A percentile compares a stretch with the other conserved stretches of the same genome.
phyloP scores from a whole-genome alignment of 2,113 vertebrate genomes.

The Gulo gulo region DNA sequence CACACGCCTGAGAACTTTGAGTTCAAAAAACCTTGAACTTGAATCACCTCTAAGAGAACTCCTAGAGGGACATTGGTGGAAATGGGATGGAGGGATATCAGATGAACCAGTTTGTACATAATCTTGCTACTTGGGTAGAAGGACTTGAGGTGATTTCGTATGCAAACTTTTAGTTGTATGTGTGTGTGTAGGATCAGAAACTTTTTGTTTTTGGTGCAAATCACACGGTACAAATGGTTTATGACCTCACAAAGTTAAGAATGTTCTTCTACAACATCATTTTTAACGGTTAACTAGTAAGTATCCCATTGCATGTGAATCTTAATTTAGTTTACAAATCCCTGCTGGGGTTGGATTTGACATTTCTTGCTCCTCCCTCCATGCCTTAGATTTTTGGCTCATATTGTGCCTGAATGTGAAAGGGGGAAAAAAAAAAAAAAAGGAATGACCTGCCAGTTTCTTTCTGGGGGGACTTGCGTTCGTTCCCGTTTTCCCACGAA shows the following conservation, averaged over 20 bases:
- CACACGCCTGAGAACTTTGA: not conserved
- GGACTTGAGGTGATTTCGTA: not conserved
- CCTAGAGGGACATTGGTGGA: not conserved
- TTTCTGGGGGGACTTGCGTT: not conserved
- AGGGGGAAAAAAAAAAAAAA: not conserved
- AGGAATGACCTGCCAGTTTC: not conserved
- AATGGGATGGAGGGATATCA: not conserved
- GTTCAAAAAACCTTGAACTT: not conserved
- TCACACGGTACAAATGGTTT: not conserved
- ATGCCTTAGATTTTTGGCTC: not conserved
- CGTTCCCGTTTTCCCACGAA: not conserved
- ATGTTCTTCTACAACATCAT: not conserved
- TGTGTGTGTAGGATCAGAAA: not conserved
- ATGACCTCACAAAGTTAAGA: not conserved
- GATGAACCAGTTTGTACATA: not conserved
- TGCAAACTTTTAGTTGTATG: not conserved
- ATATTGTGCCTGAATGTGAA: not conserved
- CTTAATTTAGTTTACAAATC: not conserved
- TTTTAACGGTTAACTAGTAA: conserved; percentile 2
- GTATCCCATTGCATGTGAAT: not conserved
- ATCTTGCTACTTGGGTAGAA: not conserved
- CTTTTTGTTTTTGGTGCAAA: not conserved
- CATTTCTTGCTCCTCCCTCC: not conserved
- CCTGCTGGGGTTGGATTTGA: not conserved
- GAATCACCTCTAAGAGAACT: not conserved